phyloP scores from a whole-genome alignment of 2,888 invertebrate genomes.

The Cinara cedri region DNA sequence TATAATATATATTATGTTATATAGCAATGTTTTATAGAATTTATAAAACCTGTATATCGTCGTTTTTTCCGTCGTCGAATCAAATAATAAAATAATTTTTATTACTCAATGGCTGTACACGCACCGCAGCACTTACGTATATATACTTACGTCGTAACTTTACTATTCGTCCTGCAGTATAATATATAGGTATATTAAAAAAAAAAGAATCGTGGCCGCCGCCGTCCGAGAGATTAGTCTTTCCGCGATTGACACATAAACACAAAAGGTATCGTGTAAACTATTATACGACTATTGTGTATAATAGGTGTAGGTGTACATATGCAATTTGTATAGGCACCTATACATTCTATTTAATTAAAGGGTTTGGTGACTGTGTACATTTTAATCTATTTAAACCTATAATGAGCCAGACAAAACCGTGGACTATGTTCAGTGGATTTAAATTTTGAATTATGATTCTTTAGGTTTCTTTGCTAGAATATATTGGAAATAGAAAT shows the following conservation, averaged over 20 bases:
- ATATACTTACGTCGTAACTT: background rate
- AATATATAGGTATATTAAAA: background rate
- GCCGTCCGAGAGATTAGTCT: conserved; percentile 2
- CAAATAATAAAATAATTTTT: conserved; percentile 4
- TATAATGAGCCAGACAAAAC: too few relatives aligned
- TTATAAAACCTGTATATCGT: conserved; percentile 27
- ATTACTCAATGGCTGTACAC: conserved; percentile 1
- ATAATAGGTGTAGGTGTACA: too few relatives aligned
- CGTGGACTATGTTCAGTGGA: too few relatives aligned
- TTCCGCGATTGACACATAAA: conserved; percentile 17
- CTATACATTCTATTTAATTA: too few relatives aligned
- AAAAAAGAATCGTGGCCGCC: background rate
- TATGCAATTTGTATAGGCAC: too few relatives aligned
- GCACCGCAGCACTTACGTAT: background rate
- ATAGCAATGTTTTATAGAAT: background rate
- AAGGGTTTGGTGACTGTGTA: too few relatives aligned
- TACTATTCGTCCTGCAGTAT: background rate
- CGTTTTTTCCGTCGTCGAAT: background rate
- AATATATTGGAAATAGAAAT: too few relatives aligned
- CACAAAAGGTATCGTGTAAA: background rate
- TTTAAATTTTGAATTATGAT: too few relatives aligned
- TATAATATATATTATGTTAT: background rate
- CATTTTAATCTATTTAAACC: too few relatives aligned
- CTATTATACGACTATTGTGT: too few relatives aligned
- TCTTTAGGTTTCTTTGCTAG: too few relatives aligned